phyloP scores from a whole-genome alignment of 2,888 invertebrate genomes.

The Hybos culiciformis region DNA sequence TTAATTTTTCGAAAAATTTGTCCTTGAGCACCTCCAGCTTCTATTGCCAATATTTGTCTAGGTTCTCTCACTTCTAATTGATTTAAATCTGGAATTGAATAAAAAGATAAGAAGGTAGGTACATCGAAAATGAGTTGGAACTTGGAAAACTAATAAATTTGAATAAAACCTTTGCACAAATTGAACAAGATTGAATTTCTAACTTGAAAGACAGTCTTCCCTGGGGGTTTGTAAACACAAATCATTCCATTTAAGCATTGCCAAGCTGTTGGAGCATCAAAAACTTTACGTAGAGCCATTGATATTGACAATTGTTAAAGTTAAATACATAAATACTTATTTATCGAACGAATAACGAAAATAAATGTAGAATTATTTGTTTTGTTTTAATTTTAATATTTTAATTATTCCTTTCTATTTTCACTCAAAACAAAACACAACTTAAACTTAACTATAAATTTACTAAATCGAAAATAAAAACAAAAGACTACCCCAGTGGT shows the following conservation, averaged over 20 bases:
- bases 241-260: slow-evolving; percentile 58
- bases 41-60: slow-evolving; percentile 43
- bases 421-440: too few relatives aligned
- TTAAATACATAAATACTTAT: too few relatives aligned
- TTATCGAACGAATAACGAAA: too few relatives aligned
- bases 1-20: slow-evolving; percentile 44
- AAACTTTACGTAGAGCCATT: slow-evolving; percentile 27
- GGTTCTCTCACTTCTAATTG: slow-evolving; percentile 47
- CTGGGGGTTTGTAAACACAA: slow-evolving; percentile 65
- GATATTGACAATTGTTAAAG: not conserved
- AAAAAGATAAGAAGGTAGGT: not conserved
- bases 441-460: too few relatives aligned
- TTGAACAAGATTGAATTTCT: slow-evolving; percentile 46
- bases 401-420: too few relatives aligned
- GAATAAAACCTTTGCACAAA: slow-evolving; percentile 48
- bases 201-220: slow-evolving; percentile 40
- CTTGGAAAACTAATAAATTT: not conserved
- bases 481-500: too few relatives aligned
- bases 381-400: too few relatives aligned
- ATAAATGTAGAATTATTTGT: too few relatives aligned
- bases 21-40: slow-evolving; percentile 47
- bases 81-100: slow-evolving; percentile 51
- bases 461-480: too few relatives aligned
- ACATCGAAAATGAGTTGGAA: not conserved
- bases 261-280: slow-evolving; percentile 46